Conservation (phyloP, 2,888 invertebrate species). For the Athrips mouffetella region DNA sequence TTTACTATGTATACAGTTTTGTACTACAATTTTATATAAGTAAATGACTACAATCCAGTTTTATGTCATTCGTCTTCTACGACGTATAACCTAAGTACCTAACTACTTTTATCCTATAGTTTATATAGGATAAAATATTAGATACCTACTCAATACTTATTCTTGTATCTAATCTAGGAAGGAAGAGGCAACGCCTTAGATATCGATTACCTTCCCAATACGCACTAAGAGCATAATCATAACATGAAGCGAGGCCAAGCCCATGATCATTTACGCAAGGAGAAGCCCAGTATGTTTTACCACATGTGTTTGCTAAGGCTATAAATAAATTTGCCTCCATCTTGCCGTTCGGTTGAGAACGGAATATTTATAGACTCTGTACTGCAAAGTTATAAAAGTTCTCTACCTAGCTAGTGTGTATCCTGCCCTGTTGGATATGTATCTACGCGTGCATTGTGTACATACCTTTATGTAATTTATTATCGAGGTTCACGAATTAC, state of each 20-base stretch:
- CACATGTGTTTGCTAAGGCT: conserved; percentile 1
- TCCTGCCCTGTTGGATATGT: neutral
- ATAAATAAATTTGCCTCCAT: conserved; percentile 6
- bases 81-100: no score
- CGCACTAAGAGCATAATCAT: neutral
- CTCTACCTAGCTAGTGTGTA: neutral
- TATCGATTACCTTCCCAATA: neutral
- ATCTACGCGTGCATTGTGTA: neutral
- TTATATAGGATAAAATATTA: no score
- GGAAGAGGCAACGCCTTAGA: no score
- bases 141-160: no score
- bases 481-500: neutral
- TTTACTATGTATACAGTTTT: no score
- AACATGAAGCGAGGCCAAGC: conserved; percentile 10
- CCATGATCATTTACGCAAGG: neutral
- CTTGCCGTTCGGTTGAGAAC: conserved; percentile 3
- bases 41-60: no score
- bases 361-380: neutral
- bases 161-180: no score
- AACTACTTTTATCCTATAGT: no score
- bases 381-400: neutral
- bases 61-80: no score
- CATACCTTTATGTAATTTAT: neutral
- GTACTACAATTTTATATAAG: no score
- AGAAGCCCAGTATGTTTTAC: neutral